Conservation (phyloP, 1,140 invertebrate genomes). For the Muscidifurax raptorellus region DNA sequence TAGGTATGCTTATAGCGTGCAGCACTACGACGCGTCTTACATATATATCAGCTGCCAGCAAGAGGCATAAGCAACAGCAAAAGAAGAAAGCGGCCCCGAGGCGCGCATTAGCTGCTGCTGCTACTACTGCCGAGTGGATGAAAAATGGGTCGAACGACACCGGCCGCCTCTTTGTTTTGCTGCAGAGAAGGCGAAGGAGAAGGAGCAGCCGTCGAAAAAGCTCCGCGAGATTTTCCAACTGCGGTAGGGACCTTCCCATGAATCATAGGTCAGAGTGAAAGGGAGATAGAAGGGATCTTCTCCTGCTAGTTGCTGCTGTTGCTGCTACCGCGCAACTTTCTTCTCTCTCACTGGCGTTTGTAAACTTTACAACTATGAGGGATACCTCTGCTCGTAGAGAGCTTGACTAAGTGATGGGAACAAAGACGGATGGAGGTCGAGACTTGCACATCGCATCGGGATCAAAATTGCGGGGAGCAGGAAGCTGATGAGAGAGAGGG, state of each 20-base stretch:
- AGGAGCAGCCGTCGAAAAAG: not conserved
- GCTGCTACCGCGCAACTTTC: not conserved
- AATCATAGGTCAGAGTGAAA: slow-evolving; percentile 12
- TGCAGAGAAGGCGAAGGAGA: not conserved
- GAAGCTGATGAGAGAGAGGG: not conserved
- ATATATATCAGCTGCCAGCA: too few relatives aligned
- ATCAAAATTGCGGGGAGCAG: not conserved
- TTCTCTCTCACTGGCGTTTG: not conserved
- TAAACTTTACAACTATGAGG: slow-evolving; percentile 23
- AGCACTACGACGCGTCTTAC: too few relatives aligned
- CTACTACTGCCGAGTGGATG: not conserved
- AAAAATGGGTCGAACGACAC: not conserved
- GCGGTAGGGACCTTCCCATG: not conserved
- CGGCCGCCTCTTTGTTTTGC: not conserved
- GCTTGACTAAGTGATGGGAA: too few relatives aligned
- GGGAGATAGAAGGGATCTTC: not conserved
- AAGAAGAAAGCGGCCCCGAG: not conserved
- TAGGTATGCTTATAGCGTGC: too few relatives aligned
- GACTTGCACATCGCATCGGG: not conserved
- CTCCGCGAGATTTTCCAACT: slow-evolving; percentile 21
- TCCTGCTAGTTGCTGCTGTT: not conserved
- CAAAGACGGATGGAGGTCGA: not conserved
- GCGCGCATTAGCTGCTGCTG: not conserved
- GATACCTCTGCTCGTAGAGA: not conserved
- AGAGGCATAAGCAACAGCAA: not conserved